A percentile compares a stretch with the other conserved stretches of the same genome.
Evolutionary conservation across 1,140 invertebrate genomes (phyloP).

Genomic region (Manduca sexta): DNA sequence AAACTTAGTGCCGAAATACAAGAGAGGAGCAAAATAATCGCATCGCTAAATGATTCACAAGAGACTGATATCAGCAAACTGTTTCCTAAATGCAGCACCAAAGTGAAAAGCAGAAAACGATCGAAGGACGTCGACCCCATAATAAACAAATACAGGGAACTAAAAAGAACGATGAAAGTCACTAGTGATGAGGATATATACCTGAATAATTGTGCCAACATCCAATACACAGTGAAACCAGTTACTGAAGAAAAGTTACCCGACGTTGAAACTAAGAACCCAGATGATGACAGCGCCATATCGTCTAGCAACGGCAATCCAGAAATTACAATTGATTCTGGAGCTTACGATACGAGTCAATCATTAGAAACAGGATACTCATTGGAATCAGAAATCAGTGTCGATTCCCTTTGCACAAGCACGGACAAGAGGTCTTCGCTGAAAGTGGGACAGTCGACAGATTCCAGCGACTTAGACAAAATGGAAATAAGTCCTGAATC

Average conservation of each 20-base stretch:
- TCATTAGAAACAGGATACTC: conserved; percentile 70
- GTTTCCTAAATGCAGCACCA: conserved; percentile 64
- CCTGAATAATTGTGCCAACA: conserved; percentile 68
- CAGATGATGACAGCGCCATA: conserved; percentile 67
- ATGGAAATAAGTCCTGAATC: conserved; percentile 72
- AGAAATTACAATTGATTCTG: conserved; percentile 70
- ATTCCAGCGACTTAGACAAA: conserved; percentile 69
- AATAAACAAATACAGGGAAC: conserved; percentile 65
- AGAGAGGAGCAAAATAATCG: conserved; percentile 61
- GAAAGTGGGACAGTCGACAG: conserved; percentile 70
- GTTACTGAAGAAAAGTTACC: conserved; percentile 47
- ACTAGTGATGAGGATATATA: conserved; percentile 65
- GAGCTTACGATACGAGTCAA: conserved; percentile 64
- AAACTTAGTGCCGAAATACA: conserved; percentile 75
- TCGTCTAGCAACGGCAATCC: conserved; percentile 69
- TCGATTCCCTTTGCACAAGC: conserved; percentile 66
- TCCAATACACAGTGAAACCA: conserved; percentile 60
- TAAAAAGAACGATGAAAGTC: conserved; percentile 64
- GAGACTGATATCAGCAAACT: conserved; percentile 63
- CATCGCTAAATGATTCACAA: conserved; percentile 56
- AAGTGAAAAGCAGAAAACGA: conserved; percentile 64
- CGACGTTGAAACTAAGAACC: conserved; percentile 58
- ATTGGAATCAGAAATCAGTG: conserved; percentile 69
- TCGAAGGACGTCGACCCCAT: conserved; percentile 66
- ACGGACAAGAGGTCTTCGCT: conserved; percentile 68